phyloP scores from a whole-genome alignment of 2,888 invertebrate genomes.

The Platycnemis pennipes region DNA sequence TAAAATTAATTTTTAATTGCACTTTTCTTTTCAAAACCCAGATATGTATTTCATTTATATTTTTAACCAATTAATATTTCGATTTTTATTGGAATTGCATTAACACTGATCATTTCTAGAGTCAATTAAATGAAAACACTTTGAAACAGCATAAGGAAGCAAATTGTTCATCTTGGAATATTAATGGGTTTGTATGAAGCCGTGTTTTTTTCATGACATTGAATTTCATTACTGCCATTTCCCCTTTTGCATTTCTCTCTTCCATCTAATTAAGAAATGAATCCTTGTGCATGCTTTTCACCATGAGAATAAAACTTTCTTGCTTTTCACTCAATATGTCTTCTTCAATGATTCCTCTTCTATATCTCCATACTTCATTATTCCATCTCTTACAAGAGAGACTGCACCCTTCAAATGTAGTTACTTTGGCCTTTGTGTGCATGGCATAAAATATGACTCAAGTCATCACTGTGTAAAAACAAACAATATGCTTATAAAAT shows the following conservation, averaged over 20 bases:
- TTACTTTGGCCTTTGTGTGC: slow-evolving; percentile 28
- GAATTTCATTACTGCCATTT: slow-evolving; percentile 55
- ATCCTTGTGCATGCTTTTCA: slow-evolving; percentile 48
- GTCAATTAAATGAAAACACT: neutral
- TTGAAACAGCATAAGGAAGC: slow-evolving; percentile 54
- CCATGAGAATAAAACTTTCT: neutral
- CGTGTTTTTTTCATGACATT: slow-evolving; percentile 60
- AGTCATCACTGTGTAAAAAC: slow-evolving; percentile 31
- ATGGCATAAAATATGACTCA: slow-evolving; percentile 11
- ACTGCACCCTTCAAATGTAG: slow-evolving; percentile 49
- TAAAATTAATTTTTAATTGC: neutral
- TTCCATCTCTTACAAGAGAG: slow-evolving; percentile 3
- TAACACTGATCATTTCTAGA: neutral
- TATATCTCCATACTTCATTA: slow-evolving; percentile 37
- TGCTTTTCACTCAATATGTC: slow-evolving; percentile 17
- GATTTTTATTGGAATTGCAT: neutral
- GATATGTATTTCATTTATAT: neutral
- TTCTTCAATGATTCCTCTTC: slow-evolving; percentile 39
- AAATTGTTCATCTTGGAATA: slow-evolving; percentile 58
- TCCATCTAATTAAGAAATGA: slow-evolving; percentile 17
- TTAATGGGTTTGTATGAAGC: slow-evolving; percentile 60
- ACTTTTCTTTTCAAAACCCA: neutral
- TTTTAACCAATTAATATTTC: neutral
- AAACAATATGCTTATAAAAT: neutral
- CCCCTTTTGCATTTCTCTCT: slow-evolving; percentile 49